Conservation (phyloP, 37 sponge, comb jelly and placozoan species). For the Chondrilla cf. caribensis region DNA sequence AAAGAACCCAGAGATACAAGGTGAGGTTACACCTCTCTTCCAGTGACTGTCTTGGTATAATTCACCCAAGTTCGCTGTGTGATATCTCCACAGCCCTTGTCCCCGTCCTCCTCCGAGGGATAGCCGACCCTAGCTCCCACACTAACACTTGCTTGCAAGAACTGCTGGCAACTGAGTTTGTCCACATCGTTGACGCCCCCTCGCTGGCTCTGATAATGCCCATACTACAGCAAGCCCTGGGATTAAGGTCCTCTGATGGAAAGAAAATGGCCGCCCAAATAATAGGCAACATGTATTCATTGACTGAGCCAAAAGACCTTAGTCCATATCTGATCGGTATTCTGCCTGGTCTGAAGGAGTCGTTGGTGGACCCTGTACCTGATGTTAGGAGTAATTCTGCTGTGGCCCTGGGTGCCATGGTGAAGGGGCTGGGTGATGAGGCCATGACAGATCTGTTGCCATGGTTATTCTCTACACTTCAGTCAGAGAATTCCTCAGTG, state of each 20-base stretch:
- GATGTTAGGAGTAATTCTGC: constrained; percentile 69
- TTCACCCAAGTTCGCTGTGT: background rate
- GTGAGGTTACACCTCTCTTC: background rate
- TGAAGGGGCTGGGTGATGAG: constrained; percentile 86
- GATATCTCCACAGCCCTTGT: constrained; percentile 49
- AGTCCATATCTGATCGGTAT: constrained; percentile 85
- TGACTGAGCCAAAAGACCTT: constrained; percentile 95
- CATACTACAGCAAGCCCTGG: constrained; percentile 78
- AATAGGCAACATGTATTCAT: constrained; percentile 89
- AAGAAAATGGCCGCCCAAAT: constrained; percentile 98
- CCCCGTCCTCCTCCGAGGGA: constrained; percentile 73
- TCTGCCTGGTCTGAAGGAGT: constrained; percentile 90
- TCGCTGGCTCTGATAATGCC: constrained; percentile 99
- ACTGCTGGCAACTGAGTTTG: constrained; percentile 92
- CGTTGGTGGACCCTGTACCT: constrained; percentile 93
- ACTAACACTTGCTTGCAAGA: constrained; percentile 74
- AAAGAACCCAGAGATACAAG: constrained; percentile 98
- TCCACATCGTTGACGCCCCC: constrained; percentile 94
- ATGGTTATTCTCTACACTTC: constrained; percentile 80
- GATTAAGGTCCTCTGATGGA: constrained; percentile 87
- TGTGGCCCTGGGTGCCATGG: constrained; percentile 86
- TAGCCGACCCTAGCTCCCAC: constrained; percentile 78
- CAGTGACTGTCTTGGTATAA: too few relatives aligned
- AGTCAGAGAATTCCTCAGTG: constrained; percentile 78
- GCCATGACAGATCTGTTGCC: constrained; percentile 74